Base-by-base conservation (phyloP, 2,888 invertebrate genomes). In the Drosophila mayaguana region DNA sequence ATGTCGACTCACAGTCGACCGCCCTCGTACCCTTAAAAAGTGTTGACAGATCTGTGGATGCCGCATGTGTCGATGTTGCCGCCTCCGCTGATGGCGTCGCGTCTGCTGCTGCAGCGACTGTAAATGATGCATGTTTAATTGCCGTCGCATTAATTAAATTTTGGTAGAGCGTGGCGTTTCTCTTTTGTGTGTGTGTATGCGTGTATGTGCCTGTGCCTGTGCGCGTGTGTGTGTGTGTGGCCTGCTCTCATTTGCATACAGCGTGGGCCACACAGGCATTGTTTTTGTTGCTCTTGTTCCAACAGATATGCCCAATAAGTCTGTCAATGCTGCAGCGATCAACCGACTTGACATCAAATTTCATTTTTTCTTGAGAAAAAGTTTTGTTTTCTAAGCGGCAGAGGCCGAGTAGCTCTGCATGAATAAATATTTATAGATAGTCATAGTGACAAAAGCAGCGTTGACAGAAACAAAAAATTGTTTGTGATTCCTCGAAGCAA, bases 81-180 rank as follows among this genome's bases (percentile, higher is more conserved):
- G 77, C 80, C 76, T 75, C 70, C 76, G 53, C 77, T 71, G 63
- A 59, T 62, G 61, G 48, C 59, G 80, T 56, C 46, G 83, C 73
- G 66, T 68, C 67, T 66, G 62, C 70, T 48, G 67, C 65, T 62
- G 70, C 72, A 60, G 87, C 64, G 71, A 73, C 88, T 85, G 79
- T 87, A 90, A 87, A 87, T 90, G 90, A 90, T 90, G 90, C 87
- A 87, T 87, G 90, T 87, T 87, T 87, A 87, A 87, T 87, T 87
- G 87, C 88, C 85, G 69, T 75, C 80, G 90, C 87, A 87, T 87
- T 89, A 87, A 87, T 90, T 89, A 87, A 83, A 87, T 89, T 84
- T 84, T 59, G 78, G 81, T 68, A 65, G 83, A 80, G 72, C 62
- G 61, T 64, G 70, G 53, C 60, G 59, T 66, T 45, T 63, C 42